Evolutionary conservation across 2,888 invertebrate genomes (phyloP).

Genomic region (Drepana falcataria): DNA sequence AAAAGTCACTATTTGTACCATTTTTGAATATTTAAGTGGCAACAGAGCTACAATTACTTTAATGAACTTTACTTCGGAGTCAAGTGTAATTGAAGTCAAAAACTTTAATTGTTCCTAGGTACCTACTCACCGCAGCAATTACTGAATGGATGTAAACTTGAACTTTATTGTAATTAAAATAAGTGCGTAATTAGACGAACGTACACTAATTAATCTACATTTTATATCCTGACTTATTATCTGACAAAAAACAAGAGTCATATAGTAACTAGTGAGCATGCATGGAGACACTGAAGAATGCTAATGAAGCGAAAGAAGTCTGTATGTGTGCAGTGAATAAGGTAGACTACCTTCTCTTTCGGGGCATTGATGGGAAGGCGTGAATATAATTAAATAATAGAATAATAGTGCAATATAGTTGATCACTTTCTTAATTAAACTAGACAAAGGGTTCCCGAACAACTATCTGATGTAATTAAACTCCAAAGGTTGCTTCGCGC

Average conservation of each 20-base stretch:
- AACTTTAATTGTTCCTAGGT: constrained; percentile 37
- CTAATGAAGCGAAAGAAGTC: too few species aligned
- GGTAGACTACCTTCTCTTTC: too few species aligned
- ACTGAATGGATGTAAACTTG: constrained; percentile 17
- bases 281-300: too few species aligned
- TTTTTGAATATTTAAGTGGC: constrained; percentile 6
- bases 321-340: too few species aligned
- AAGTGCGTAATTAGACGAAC: constrained; percentile 5
- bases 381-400: too few species aligned
- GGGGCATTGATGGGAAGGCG: too few species aligned
- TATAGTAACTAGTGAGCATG: background rate
- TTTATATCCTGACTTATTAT: background rate
- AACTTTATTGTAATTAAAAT: constrained; percentile 18
- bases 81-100: constrained; percentile 39
- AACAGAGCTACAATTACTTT: constrained; percentile 30
- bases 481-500: constrained; percentile 19
- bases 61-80: constrained; percentile 34
- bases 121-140: constrained; percentile 24
- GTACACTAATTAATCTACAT: background rate
- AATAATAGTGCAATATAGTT: background rate
- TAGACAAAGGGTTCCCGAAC: constrained; percentile 32
- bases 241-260: background rate
- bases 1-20: background rate
- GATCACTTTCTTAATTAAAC: constrained; percentile 5
- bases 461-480: constrained; percentile 54